Evolutionary conservation across 2,113 vertebrate genomes (phyloP).

Genomic region (Nothobranchius furzeri): DNA sequence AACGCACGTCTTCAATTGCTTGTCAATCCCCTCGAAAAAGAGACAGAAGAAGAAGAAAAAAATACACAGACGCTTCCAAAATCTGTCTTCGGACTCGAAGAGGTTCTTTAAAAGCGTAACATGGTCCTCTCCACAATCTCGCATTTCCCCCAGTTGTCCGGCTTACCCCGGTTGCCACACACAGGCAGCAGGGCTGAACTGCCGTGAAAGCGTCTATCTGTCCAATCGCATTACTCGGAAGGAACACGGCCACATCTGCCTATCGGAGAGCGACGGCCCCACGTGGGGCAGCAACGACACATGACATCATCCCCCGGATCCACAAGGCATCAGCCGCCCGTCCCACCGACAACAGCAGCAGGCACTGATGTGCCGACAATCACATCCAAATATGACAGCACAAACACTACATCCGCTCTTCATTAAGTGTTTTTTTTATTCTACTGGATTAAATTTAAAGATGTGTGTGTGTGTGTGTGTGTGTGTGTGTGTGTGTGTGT

Average conservation of each 20-base stretch:
- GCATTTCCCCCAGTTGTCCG: conserved; percentile 75
- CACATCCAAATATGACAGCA: conserved; percentile 51
- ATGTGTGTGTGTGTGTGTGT: neutral
- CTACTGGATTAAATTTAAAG: conserved; percentile 47
- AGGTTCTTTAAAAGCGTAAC: conserved; percentile 75
- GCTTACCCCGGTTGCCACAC: conserved; percentile 84
- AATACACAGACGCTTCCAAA: conserved; percentile 50
- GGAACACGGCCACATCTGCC: conserved; percentile 66
- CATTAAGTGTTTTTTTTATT: conserved; percentile 23
- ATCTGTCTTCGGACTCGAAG: conserved; percentile 73
- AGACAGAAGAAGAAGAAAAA: conserved; percentile 10
- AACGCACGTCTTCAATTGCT: conserved; percentile 53
- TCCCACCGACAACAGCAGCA: conserved; percentile 55
- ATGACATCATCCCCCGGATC: conserved; percentile 81
- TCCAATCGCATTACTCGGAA: conserved; percentile 83
- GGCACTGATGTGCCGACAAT: conserved; percentile 51
- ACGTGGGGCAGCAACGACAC: conserved; percentile 82
- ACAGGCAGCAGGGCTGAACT: conserved; percentile 87
- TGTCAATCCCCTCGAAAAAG: conserved; percentile 48
- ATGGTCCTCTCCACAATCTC: conserved; percentile 77
- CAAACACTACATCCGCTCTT: conserved; percentile 48
- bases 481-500: too few relatives aligned
- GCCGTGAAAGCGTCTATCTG: conserved; percentile 85
- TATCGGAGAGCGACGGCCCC: conserved; percentile 79
- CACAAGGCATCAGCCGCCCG: conserved; percentile 61